A percentile compares a stretch with the other conserved stretches of the same genome.
Conservation (phyloP, 64 coral and sea anemone genomes). For the Cladopsammia gracilis region DNA sequence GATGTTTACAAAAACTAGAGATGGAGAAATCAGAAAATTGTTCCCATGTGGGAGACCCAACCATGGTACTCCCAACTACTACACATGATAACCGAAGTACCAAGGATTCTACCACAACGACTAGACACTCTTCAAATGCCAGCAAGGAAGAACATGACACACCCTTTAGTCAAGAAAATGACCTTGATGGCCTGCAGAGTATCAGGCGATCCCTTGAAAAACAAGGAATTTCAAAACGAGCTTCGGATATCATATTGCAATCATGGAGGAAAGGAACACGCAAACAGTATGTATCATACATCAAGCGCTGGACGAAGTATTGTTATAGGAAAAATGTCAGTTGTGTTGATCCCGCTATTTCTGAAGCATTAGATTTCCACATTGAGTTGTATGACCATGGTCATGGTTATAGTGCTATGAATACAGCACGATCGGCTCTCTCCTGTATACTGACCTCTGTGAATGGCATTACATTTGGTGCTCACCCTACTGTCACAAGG, state of each 20-base stretch:
- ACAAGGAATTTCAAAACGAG: conserved; percentile 32
- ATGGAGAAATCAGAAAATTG: conserved; percentile 17
- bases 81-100: conserved; percentile 39
- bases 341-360: conserved; percentile 52
- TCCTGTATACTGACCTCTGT: neutral
- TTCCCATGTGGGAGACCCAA: conserved; percentile 66
- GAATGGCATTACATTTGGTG: conserved; percentile 27
- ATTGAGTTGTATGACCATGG: conserved; percentile 44
- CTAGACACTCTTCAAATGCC: conserved; percentile 35
- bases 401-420: conserved; percentile 21
- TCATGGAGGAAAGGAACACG: conserved; percentile 47
- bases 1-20: conserved; percentile 24
- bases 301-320: conserved; percentile 6
- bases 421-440: conserved; percentile 35
- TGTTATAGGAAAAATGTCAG: conserved; percentile 48
- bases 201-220: conserved; percentile 57
- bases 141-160: conserved; percentile 10
- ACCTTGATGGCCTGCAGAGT: conserved; percentile 46
- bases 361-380: conserved; percentile 59
- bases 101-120: conserved; percentile 35
- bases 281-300: conserved; percentile 49
- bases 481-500: conserved; percentile 28
- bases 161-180: conserved; percentile 62
- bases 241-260: conserved; percentile 52
- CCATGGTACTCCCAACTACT: conserved; percentile 66